phyloP scores from a whole-genome alignment of 2,113 vertebrate genomes.

The Larimichthys polyactis region DNA sequence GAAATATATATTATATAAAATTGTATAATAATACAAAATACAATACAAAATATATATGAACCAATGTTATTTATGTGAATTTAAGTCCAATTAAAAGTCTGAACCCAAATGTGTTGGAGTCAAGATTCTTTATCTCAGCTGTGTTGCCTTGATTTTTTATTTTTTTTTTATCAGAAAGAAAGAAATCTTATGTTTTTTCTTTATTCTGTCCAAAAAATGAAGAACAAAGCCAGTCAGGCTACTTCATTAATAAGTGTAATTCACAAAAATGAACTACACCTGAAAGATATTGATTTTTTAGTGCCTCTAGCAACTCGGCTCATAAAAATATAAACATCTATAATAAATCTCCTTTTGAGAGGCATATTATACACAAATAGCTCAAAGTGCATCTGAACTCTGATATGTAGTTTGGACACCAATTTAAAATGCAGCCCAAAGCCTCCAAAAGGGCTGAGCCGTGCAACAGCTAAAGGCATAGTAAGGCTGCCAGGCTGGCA shows the following conservation, averaged over 20 bases:
- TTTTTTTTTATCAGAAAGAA: too few species aligned
- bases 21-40: slow-evolving; percentile 77
- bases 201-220: too few species aligned
- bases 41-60: slow-evolving; percentile 82
- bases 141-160: too few species aligned
- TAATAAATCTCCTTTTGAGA: not conserved
- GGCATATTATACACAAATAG: not conserved
- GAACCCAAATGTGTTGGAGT: slow-evolving; percentile 74
- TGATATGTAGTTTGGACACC: not conserved
- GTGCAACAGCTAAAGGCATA: not conserved
- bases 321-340: not conserved
- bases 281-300: not conserved
- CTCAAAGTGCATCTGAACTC: not conserved
- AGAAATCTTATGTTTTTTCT: too few species aligned
- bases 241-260: not conserved
- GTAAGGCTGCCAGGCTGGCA: slow-evolving; percentile 60
- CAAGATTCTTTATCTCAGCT: slow-evolving; percentile 10
- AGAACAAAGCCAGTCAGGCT: too few species aligned
- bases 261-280: not conserved
- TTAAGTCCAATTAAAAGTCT: slow-evolving; percentile 86
- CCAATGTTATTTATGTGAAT: slow-evolving; percentile 90
- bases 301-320: not conserved
- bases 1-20: slow-evolving; percentile 88
- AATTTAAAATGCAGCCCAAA: slow-evolving; percentile 42
- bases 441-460: slow-evolving; percentile 23